Conservation (phyloP, 2,888 invertebrate genomes). For the Branchellion lobata region DNA sequence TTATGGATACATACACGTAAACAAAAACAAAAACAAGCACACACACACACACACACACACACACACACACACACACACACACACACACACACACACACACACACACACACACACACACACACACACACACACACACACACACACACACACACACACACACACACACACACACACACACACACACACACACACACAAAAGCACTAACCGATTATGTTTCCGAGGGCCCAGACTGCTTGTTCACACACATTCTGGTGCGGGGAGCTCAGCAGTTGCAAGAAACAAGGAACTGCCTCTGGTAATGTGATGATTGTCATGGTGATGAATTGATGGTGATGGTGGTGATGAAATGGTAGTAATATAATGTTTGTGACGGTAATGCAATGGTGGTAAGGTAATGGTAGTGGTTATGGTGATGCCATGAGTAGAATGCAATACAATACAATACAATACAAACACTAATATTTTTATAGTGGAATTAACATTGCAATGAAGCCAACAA, state of each 20-base stretch:
- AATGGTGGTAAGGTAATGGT: too few relatives aligned
- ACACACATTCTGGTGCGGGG: slow-evolving; percentile 93
- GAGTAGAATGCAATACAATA: background rate
- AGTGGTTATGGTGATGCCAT: background rate
- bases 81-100: too few relatives aligned
- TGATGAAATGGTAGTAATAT: background rate
- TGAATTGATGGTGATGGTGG: background rate
- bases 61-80: too few relatives aligned
- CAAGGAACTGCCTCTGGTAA: slow-evolving; percentile 84
- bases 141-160: too few relatives aligned
- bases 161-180: too few relatives aligned
- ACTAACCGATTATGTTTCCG: slow-evolving; percentile 76
- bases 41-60: background rate
- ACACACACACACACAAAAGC: too few relatives aligned
- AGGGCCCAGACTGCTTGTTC: slow-evolving; percentile 99
- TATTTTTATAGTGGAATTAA: too few relatives aligned
- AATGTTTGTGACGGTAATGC: too few relatives aligned
- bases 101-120: too few relatives aligned
- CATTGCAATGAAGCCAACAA: background rate
- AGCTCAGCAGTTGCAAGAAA: slow-evolving; percentile 85
- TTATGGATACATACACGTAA: too few relatives aligned
- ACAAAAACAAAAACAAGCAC: background rate
- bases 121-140: too few relatives aligned
- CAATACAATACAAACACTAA: too few relatives aligned
- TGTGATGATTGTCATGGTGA: background rate